These are phyloP conservation scores for Lamellibrachia luymesi DNA, from an alignment of 1,140 invertebrate genomes.

Conservation along the genomic window DNA sequence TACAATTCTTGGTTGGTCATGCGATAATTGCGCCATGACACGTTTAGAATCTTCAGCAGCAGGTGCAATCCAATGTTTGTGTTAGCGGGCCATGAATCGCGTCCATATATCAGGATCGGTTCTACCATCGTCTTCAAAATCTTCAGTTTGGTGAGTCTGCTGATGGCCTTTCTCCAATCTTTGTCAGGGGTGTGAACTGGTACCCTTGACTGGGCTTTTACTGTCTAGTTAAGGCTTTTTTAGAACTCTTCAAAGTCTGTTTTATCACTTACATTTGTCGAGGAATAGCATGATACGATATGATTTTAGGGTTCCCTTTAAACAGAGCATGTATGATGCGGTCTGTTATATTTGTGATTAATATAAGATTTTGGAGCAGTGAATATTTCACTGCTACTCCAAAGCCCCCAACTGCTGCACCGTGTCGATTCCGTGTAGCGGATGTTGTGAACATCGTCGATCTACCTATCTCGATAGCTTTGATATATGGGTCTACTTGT, in stretches of 20 bases:
- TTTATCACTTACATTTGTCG: not conserved
- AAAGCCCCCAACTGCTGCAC: not conserved
- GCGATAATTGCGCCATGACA: too few species aligned
- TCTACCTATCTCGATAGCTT: too few species aligned
- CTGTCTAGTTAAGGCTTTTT: not conserved
- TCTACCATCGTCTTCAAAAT: too few species aligned
- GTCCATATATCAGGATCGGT: too few species aligned
- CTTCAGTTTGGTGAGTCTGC: too few species aligned
- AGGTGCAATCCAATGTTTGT: too few species aligned
- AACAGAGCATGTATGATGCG: not conserved
- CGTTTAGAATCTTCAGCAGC: too few species aligned
- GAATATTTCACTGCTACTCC: not conserved
- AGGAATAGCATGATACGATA: not conserved
- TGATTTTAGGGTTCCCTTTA: not conserved
- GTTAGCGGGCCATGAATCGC: too few species aligned
- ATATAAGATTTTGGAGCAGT: not conserved
- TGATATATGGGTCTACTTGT: too few species aligned
- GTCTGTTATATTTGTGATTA: not conserved
- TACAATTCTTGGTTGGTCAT: too few species aligned
- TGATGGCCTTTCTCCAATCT: too few species aligned
- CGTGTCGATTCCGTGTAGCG: not conserved
- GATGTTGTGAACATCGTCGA: not conserved
- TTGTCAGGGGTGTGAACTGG: too few species aligned
- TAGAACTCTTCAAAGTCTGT: not conserved
- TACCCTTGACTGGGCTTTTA: not conserved